Percentiles rank a stretch among this genome's conserved stretches.
Conservation (phyloP, 2,797 vertebrate species). For the Labeo calbasu region DNA sequence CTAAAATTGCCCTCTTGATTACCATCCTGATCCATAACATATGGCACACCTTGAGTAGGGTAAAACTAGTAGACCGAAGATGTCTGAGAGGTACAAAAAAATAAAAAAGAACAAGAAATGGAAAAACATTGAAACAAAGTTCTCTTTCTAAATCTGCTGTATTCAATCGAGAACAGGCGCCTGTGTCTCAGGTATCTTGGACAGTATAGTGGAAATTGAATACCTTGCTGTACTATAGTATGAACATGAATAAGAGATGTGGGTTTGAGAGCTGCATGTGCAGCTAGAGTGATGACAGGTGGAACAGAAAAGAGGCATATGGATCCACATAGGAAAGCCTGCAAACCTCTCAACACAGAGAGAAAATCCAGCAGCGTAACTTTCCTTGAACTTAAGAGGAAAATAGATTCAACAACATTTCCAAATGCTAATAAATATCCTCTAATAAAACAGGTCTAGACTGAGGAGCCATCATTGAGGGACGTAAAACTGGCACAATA, state of each 20-base stretch:
- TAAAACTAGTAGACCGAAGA: conserved; percentile 30
- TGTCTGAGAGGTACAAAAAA: conserved; percentile 36
- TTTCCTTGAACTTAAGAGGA: conserved; percentile 48
- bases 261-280: conserved; percentile 56
- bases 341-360: conserved; percentile 56
- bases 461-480: not conserved
- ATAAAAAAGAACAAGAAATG: conserved; percentile 32
- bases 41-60: conserved; percentile 49
- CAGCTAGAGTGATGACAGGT: conserved; percentile 57
- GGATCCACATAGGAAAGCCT: conserved; percentile 53
- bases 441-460: conserved; percentile 1
- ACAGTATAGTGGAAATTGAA: conserved; percentile 56
- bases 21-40: conserved; percentile 57
- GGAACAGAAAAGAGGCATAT: conserved; percentile 57
- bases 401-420: conserved; percentile 35
- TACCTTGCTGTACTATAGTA: conserved; percentile 55
- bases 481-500: not conserved
- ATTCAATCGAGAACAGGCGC: conserved; percentile 53
- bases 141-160: conserved; percentile 55
- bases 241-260: conserved; percentile 51
- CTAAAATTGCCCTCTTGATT: conserved; percentile 51
- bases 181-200: conserved; percentile 58
- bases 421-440: conserved; percentile 25
- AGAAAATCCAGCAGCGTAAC: conserved; percentile 47
- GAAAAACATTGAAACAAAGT: conserved; percentile 53